Evolutionary conservation across 1,140 invertebrate species (phyloP).

Genomic region (Whitmania pigra): DNA sequence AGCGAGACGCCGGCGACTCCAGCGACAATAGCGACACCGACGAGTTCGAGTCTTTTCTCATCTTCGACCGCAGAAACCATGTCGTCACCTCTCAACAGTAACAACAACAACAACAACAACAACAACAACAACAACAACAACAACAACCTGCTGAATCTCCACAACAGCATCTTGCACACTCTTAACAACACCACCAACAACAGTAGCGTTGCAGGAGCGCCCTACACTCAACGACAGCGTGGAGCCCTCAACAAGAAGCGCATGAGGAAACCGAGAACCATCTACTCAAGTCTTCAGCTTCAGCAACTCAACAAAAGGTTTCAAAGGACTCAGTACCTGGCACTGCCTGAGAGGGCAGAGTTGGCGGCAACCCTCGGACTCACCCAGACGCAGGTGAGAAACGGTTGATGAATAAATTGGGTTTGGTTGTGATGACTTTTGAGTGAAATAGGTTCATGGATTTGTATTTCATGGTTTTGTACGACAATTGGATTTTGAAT

Average conservation of each 20-base stretch:
- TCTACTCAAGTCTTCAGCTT: slow-evolving; percentile 92
- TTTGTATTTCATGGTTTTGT: not conserved
- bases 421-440: not conserved
- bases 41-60: no score
- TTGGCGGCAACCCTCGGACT: slow-evolving; percentile 84
- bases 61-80: no score
- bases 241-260: slow-evolving; percentile 64
- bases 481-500: not conserved
- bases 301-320: slow-evolving; percentile 70
- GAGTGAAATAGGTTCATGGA: not conserved
- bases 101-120: slow-evolving; percentile 8
- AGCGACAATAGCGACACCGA: no score
- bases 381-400: slow-evolving; percentile 76
- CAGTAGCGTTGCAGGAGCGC: not conserved
- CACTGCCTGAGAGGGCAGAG: slow-evolving; percentile 89
- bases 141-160: not conserved
- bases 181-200: slow-evolving; percentile 7
- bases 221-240: not conserved
- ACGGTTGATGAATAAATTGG: not conserved
- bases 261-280: slow-evolving; percentile 95
- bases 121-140: slow-evolving; percentile 8
- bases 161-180: not conserved
- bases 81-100: not conserved
- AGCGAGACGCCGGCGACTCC: no score
- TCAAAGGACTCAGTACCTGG: slow-evolving; percentile 93